Conservation (phyloP, 2,113 vertebrate genomes). For the Cariama cristata region DNA sequence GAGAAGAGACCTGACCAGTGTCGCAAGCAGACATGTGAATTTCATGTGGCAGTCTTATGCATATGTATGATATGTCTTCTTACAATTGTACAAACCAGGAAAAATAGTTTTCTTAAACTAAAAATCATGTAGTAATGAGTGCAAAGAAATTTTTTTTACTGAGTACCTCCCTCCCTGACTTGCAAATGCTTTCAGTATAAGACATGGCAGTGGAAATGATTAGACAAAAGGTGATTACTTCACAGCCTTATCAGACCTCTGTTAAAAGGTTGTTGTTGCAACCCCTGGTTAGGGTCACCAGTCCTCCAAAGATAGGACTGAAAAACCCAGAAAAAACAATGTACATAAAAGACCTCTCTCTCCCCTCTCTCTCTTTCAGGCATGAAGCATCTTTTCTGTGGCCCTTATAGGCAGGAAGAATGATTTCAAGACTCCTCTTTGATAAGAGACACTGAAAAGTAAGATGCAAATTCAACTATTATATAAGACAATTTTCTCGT, state of each 20-base stretch:
- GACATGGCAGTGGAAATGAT: neutral
- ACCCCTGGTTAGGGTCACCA: neutral
- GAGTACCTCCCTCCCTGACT: neutral
- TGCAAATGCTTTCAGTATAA: neutral
- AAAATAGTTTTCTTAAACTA: neutral
- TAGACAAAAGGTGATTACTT: conserved; percentile 17
- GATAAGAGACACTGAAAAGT: neutral
- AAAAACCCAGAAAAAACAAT: neutral
- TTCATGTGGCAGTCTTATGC: neutral
- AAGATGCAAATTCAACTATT: neutral
- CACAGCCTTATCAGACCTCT: conserved; percentile 2
- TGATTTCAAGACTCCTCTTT: neutral
- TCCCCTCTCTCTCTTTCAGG: neutral
- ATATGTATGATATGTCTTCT: neutral
- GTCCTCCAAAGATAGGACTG: neutral
- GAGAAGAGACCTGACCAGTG: neutral
- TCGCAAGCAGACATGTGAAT: neutral
- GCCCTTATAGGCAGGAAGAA: neutral
- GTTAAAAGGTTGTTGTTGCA: neutral
- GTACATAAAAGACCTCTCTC: neutral
- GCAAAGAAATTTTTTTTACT: neutral
- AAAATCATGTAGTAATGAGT: neutral
- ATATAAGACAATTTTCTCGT: neutral
- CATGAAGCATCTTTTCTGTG: neutral
- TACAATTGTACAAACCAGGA: neutral